Conservation (phyloP, 1,140 invertebrate genomes). For the Radopholus similis region DNA sequence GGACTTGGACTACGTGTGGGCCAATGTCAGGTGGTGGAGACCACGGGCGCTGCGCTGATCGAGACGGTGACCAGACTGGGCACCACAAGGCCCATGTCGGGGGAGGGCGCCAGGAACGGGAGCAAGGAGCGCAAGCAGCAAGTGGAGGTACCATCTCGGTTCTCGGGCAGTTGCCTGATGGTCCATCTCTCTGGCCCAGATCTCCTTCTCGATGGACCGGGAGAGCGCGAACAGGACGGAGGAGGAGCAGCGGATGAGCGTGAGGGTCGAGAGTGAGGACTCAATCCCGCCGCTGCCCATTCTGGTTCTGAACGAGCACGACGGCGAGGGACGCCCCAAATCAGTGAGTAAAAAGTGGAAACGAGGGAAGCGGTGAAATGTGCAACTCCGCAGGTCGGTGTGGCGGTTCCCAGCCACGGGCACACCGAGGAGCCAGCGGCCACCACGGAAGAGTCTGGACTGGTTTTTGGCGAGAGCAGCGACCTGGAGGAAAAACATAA, state of each 20-base stretch:
- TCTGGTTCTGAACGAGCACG: constrained; percentile 4
- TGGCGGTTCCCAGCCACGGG: constrained; percentile 9
- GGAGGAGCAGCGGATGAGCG: neutral
- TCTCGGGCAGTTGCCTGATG: no score
- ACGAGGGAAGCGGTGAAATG: no score
- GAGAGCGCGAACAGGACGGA: neutral
- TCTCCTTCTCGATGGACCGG: neutral
- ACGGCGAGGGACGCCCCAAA: neutral
- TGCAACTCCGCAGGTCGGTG: no score
- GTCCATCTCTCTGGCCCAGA: no score
- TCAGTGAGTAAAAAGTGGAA: no score
- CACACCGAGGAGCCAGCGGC: no score
- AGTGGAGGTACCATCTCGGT: neutral
- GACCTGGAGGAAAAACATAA: no score
- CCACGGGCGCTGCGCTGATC: neutral
- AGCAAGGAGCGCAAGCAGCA: neutral
- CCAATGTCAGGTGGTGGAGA: neutral
- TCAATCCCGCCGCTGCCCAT: constrained; percentile 7
- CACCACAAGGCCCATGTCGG: no score
- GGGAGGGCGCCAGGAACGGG: neutral
- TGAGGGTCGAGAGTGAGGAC: neutral
- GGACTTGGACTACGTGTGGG: neutral
- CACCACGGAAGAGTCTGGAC: no score
- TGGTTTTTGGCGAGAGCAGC: no score
- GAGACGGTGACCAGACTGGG: neutral